Evolutionary conservation across 2,888 invertebrate species (phyloP), one percentile per base, ranked within the genome.

Genomic region (Gandaritis pyraliata): DNA sequence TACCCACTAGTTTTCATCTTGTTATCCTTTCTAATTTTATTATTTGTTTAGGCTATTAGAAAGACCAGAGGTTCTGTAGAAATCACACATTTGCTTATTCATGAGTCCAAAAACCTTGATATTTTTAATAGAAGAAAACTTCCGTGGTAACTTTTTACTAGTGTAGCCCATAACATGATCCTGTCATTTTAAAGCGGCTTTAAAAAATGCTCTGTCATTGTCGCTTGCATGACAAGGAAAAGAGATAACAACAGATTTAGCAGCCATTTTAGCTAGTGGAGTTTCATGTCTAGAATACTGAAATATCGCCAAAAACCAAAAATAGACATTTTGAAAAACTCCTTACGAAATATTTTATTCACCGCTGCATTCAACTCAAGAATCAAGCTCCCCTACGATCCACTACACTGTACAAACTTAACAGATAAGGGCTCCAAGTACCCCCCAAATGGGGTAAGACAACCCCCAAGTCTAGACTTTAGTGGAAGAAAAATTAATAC

Each of bases 361-460:
- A 76, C 88, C 58, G 86, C 80, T 55, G 79, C 91, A 83, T 74
- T 76, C 77, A 80, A 81, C 86, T 88, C 85, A 90, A 92, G 92
- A 92, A 86, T 88, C 85, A 86, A 87, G 61, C 85, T 83, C 88
- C 88, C 88, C 87, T 88, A 87, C 87, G 86, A 88, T 84, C 86
- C 89, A 90, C 90, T 90, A 87, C 87, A 81, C 85, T 90, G 86
- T 87, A 91, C 90, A 92, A 92, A 91, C 92, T 91, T 92, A 87
- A 86, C 87, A 88, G 91, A 90, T 92, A 90, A 91, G 90, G 90
- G 89, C 77, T 77, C 82, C 81, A 87, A 90, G 90, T 87, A 87
- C 89, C 89, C 89, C 90, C 90, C 84, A 88, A 90, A 90, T 90
- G 90, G 90, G 90, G 90, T 88, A 91, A 91, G 91, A 91, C 85